Evolutionary conservation across 1,140 invertebrate genomes (phyloP).

Genomic region (Leptinotarsa undecemlineata): DNA sequence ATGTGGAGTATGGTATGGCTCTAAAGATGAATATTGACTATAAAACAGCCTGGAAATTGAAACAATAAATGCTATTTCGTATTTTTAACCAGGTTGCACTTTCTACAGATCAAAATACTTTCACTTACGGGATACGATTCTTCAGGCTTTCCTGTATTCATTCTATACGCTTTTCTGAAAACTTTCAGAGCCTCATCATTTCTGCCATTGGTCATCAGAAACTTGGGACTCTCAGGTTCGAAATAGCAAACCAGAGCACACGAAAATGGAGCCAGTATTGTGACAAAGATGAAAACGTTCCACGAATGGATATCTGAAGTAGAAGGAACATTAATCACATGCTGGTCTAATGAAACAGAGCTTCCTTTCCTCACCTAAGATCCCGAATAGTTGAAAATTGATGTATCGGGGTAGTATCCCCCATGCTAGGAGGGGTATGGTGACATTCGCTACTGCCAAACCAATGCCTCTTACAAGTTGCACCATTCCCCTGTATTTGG

Average conservation of each 20-base stretch:
- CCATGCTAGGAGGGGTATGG: slow-evolving; percentile 40
- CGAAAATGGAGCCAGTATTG: slow-evolving; percentile 67
- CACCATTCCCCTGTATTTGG: slow-evolving; percentile 65
- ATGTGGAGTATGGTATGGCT: too few species aligned
- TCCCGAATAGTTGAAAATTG: slow-evolving; percentile 22
- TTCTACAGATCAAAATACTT: background rate
- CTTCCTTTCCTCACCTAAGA: slow-evolving; percentile 25
- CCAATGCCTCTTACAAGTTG: slow-evolving; percentile 65
- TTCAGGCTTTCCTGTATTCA: slow-evolving; percentile 65
- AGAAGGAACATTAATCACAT: background rate
- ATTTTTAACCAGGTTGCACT: background rate
- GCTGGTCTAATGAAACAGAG: background rate
- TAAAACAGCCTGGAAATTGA: too few species aligned
- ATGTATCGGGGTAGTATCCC: slow-evolving; percentile 36
- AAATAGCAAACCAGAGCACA: slow-evolving; percentile 66
- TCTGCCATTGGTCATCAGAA: slow-evolving; percentile 72
- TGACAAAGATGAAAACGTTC: slow-evolving; percentile 73
- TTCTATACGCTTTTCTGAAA: slow-evolving; percentile 62
- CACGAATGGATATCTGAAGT: slow-evolving; percentile 64
- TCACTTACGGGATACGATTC: slow-evolving; percentile 66
- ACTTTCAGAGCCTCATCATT: slow-evolving; percentile 68
- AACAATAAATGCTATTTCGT: too few species aligned
- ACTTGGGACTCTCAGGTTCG: slow-evolving; percentile 82
- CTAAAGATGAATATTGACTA: too few species aligned
- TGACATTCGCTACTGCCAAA: slow-evolving; percentile 60